Evolutionary conservation across 2,888 invertebrate species (phyloP).

Genomic region (Drosophila peninsularis): DNA sequence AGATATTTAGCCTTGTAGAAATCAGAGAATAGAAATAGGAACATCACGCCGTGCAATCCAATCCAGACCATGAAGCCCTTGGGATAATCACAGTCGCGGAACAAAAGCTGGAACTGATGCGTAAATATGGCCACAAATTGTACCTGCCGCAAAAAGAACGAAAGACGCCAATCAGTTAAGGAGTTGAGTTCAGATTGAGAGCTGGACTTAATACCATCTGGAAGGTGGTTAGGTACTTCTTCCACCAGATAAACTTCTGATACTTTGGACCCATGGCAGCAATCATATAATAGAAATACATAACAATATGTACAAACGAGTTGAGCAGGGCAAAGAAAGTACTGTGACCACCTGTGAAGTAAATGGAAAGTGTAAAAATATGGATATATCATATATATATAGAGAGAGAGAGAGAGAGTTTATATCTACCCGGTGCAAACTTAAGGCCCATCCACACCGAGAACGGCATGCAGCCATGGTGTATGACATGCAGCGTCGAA

Average conservation of each 20-base stretch:
- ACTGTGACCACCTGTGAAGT: constrained; percentile 93
- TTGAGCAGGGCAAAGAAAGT: constrained; percentile 98
- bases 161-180: not conserved
- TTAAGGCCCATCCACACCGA: constrained; percentile 98
- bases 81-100: constrained; percentile 96
- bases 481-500: constrained; percentile 96
- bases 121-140: constrained; percentile 96
- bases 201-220: constrained; percentile 90
- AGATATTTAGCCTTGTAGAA: constrained; percentile 95
- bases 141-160: constrained; percentile 86
- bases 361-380: constrained; percentile 1
- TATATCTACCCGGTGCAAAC: constrained; percentile 92
- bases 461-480: constrained; percentile 98
- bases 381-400: not conserved
- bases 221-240: constrained; percentile 96
- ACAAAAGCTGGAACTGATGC: constrained; percentile 95
- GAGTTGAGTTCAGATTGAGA: not conserved
- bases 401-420: no score
- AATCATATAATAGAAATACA: constrained; percentile 99
- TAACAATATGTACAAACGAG: constrained; percentile 97
- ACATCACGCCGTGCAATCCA: constrained; percentile 96
- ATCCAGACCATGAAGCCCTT: constrained; percentile 97
- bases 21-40: constrained; percentile 96
- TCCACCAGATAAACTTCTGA: constrained; percentile 99
- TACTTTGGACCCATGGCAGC: constrained; percentile 97